These are phyloP conservation scores for Coptodon bakossiorum DNA, from an alignment of 2,113 vertebrate species.

Conservation along the genomic window DNA sequence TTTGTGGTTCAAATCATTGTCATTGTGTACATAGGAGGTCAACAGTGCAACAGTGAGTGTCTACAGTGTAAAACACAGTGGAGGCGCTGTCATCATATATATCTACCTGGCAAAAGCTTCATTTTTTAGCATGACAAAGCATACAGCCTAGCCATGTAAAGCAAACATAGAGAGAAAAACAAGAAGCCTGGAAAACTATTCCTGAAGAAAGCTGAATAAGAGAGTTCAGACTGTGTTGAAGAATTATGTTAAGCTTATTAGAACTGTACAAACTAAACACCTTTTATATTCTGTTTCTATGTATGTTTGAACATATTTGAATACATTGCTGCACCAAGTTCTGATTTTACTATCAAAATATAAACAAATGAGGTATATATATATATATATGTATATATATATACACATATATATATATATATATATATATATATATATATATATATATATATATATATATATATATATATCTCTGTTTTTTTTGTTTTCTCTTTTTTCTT, in stretches of 20 bases:
- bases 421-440: too few species aligned
- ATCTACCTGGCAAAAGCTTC: background rate
- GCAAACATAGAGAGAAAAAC: background rate
- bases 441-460: too few species aligned
- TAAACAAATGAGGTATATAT: background rate
- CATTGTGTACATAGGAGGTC: background rate
- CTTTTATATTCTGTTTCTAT: background rate
- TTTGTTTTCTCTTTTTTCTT: too few species aligned
- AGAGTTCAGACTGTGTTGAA: background rate
- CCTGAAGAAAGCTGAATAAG: background rate
- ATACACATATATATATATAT: too few species aligned
- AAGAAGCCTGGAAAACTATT: background rate
- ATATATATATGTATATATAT: too few species aligned
- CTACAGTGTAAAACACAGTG: background rate
- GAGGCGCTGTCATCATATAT: background rate
- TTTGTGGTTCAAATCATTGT: background rate
- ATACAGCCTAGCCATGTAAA: background rate
- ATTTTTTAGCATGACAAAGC: background rate
- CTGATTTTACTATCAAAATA: background rate
- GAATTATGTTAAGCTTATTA: background rate
- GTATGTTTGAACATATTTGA: background rate
- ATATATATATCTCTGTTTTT: background rate
- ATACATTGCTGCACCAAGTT: background rate
- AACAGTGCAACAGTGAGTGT: background rate
- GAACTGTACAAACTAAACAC: background rate